Conservation (phyloP, 2,888 invertebrate genomes). For the Synergus itoensis region DNA sequence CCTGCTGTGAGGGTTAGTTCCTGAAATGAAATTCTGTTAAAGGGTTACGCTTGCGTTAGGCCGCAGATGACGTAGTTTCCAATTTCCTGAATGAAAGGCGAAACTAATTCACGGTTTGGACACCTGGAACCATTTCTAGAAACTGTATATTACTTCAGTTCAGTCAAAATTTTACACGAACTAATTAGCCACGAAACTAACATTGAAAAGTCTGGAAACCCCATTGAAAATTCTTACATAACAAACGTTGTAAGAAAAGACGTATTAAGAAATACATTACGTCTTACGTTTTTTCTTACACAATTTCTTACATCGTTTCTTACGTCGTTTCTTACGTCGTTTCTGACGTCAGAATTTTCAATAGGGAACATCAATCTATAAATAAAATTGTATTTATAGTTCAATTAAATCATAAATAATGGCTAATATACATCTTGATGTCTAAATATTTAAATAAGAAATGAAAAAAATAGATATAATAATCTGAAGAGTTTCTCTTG, state of each 20-base stretch:
- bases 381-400: background rate
- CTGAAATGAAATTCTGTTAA: constrained; percentile 53
- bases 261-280: too few relatives aligned
- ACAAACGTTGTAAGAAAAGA: too few relatives aligned
- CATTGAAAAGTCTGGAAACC: background rate
- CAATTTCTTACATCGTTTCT: too few relatives aligned
- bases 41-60: constrained; percentile 65
- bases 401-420: background rate
- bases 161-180: background rate
- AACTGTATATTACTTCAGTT: background rate
- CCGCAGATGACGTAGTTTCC: constrained; percentile 74
- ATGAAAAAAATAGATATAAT: background rate
- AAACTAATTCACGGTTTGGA: constrained; percentile 68
- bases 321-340: too few relatives aligned
- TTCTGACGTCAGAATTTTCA: too few relatives aligned
- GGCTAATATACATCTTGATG: background rate
- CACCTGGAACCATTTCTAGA: constrained; percentile 66
- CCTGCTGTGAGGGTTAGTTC: constrained; percentile 67
- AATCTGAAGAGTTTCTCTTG: background rate
- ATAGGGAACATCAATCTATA: background rate
- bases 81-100: constrained; percentile 73
- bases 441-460: background rate
- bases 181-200: background rate
- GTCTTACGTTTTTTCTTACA: too few relatives aligned
- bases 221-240: too few relatives aligned